These are phyloP conservation scores for Bothrops jararaca DNA, from an alignment of 2,113 vertebrate species.

Conservation along the genomic window DNA sequence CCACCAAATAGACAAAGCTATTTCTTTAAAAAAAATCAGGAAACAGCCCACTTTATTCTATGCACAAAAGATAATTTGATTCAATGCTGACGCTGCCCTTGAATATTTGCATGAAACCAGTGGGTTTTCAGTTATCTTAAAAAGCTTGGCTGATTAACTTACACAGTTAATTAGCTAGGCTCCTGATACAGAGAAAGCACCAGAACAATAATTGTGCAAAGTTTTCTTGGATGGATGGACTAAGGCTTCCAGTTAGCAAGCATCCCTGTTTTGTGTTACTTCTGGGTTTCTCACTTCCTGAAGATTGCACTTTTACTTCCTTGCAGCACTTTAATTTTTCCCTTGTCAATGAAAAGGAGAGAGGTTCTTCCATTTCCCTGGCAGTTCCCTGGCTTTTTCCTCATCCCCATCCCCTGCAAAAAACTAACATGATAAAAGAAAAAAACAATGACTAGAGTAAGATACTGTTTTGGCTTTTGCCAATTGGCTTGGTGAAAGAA, in stretches of 20 bases:
- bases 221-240: not conserved
- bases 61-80: no score
- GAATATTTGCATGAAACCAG: not conserved
- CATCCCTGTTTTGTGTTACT: not conserved
- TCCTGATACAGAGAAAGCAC: not conserved
- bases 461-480: not conserved
- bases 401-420: not conserved
- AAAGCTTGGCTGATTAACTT: not conserved
- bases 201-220: not conserved
- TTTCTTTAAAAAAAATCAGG: not conserved
- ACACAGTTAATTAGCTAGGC: not conserved
- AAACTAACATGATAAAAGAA: not conserved
- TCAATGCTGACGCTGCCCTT: not conserved
- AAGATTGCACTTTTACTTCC: not conserved
- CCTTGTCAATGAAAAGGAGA: not conserved
- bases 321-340: not conserved
- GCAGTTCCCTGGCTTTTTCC: not conserved
- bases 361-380: not conserved
- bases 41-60: not conserved
- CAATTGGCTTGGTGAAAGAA: not conserved
- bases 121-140: not conserved
- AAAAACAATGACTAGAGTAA: not conserved
- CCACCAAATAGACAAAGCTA: not conserved
- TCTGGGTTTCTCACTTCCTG: not conserved
- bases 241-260: not conserved